Conservation (phyloP, 1,140 invertebrate genomes). For the Diorhabda carinulata region DNA sequence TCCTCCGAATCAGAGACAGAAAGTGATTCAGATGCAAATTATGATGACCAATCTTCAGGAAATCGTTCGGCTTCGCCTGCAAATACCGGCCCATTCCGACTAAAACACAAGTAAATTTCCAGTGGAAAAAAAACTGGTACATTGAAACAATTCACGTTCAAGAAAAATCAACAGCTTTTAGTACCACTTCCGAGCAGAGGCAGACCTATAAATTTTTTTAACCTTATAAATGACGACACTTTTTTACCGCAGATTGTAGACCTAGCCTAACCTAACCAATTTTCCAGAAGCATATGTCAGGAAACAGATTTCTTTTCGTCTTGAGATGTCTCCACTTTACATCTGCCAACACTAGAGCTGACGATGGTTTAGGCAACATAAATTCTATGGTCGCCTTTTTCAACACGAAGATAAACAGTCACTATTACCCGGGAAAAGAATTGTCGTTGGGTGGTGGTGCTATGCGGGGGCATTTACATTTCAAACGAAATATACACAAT, state of each 20-base stretch:
- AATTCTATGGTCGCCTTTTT: slow-evolving; percentile 20
- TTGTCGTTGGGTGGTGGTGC: slow-evolving; percentile 20
- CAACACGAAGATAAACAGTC: slow-evolving; percentile 21
- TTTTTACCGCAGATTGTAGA: slow-evolving; percentile 20
- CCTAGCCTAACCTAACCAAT: slow-evolving; percentile 17
- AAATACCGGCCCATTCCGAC: slow-evolving; percentile 9
- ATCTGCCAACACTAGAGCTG: slow-evolving; percentile 8
- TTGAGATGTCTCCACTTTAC: slow-evolving; percentile 21
- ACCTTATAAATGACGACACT: slow-evolving; percentile 15
- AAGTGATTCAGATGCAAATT: slow-evolving; percentile 12
- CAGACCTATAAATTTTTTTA: slow-evolving; percentile 18
- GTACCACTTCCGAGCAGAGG: slow-evolving; percentile 13
- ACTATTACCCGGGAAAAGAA: slow-evolving; percentile 21
- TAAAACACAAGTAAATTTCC: slow-evolving; percentile 4
- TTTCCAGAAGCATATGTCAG: slow-evolving; percentile 18
- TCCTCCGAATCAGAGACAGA: slow-evolving; percentile 11
- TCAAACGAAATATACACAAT: slow-evolving; percentile 20
- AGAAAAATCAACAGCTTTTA: slow-evolving; percentile 20
- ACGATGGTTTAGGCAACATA: slow-evolving; percentile 18
- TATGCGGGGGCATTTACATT: slow-evolving; percentile 11
- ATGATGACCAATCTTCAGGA: slow-evolving; percentile 3
- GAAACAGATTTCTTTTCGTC: slow-evolving; percentile 20
- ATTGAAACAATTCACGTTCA: slow-evolving; percentile 16
- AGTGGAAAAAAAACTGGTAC: no score
- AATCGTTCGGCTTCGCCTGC: slow-evolving; percentile 13